These are phyloP conservation scores for Palloptera scutellata DNA, from an alignment of 2,888 invertebrate species.

Conservation along the genomic window DNA sequence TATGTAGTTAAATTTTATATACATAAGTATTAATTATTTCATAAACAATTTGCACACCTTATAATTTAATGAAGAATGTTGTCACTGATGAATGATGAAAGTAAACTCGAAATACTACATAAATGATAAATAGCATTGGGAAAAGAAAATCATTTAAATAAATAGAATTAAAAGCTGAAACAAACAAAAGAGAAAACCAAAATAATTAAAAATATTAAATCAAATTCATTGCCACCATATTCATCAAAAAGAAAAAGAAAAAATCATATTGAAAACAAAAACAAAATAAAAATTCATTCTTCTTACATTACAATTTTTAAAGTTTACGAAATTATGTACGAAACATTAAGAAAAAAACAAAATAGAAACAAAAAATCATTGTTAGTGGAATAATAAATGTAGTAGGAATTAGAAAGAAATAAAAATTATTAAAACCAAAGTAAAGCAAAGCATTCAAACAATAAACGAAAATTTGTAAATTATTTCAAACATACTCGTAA, in stretches of 20 bases:
- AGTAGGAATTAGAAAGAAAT: neutral
- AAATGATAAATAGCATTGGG: no score
- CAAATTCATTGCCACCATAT: neutral
- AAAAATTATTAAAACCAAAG: neutral
- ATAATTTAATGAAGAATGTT: no score
- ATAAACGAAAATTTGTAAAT: neutral
- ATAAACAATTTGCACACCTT: no score
- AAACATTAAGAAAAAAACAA: neutral
- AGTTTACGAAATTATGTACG: neutral
- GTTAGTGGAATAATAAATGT: slow-evolving; percentile 2
- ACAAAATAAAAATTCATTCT: slow-evolving; percentile 9
- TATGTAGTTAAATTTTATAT: no score
- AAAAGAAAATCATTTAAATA: no score
- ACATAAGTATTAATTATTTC: no score
- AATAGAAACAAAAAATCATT: neutral
- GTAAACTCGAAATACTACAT: no score
- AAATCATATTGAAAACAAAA: slow-evolving; percentile 23
- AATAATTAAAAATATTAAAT: neutral
- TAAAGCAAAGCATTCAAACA: neutral
- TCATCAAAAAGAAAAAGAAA: slow-evolving; percentile 6
- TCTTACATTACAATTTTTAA: neutral
- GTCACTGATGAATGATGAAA: no score
- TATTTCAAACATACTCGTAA: neutral
- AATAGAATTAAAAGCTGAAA: no score
- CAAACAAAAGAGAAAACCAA: neutral